A percentile compares a stretch with the other conserved stretches of the same genome.
Evolutionary conservation across 2,797 vertebrate genomes (phyloP).

Genomic region (Iguana delicatissima): DNA sequence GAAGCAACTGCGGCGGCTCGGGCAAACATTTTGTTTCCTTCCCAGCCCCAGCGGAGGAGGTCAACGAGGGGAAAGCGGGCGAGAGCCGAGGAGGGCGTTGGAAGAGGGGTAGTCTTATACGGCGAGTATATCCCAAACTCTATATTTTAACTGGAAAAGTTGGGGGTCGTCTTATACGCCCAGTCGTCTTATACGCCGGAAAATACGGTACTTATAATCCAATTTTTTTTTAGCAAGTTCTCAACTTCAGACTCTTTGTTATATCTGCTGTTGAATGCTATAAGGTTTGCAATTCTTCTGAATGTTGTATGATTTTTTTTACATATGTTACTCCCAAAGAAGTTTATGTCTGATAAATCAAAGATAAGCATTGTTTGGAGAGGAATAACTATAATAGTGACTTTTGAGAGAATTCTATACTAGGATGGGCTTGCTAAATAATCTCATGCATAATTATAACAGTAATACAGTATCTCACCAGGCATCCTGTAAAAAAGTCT

Average conservation of each 20-base stretch:
- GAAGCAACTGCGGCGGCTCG: too few relatives aligned
- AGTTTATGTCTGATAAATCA: neutral
- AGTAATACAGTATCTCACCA: constrained; percentile 81
- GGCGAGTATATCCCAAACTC: too few relatives aligned
- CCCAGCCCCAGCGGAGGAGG: too few relatives aligned
- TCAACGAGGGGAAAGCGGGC: too few relatives aligned
- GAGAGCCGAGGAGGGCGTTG: too few relatives aligned
- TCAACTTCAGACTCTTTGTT: neutral
- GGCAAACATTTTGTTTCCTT: too few relatives aligned
- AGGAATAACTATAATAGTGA: neutral
- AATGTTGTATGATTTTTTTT: neutral
- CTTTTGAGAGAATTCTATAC: neutral
- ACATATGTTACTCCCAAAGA: neutral
- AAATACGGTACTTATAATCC: too few relatives aligned
- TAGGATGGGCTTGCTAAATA: neutral
- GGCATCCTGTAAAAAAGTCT: constrained; percentile 97
- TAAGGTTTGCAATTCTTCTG: neutral
- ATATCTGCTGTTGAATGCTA: neutral
- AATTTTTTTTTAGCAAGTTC: neutral
- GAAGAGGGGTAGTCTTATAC: too few relatives aligned
- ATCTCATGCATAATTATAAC: constrained; percentile 26
- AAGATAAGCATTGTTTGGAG: neutral
- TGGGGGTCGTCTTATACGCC: too few relatives aligned
- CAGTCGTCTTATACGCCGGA: too few relatives aligned
- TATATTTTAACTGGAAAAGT: too few relatives aligned